Evolutionary conservation across 1,140 invertebrate genomes (phyloP).

Genomic region (Atta colombica): DNA sequence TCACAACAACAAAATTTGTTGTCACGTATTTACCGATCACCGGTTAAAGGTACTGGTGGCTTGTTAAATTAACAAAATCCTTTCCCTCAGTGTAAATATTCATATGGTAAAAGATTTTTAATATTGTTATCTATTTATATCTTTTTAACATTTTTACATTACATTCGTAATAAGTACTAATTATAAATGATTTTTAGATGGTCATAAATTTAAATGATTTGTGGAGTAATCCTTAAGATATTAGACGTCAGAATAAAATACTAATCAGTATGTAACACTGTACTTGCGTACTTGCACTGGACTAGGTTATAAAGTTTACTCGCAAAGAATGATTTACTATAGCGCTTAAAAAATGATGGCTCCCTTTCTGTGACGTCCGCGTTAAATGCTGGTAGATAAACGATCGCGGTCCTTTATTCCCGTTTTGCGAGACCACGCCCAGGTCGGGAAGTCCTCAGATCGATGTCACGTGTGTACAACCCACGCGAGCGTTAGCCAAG

Average conservation of each 20-base stretch:
- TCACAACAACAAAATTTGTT: too few species aligned
- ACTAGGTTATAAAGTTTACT: conserved; percentile 1
- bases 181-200: not conserved
- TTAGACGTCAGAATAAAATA: not conserved
- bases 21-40: too few species aligned
- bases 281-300: not conserved
- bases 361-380: conserved; percentile 18
- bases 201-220: not conserved
- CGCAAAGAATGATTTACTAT: conserved; percentile 49
- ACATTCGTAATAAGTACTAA: not conserved
- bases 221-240: not conserved
- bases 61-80: too few species aligned
- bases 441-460: conserved; percentile 72
- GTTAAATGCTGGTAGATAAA: conserved; percentile 47
- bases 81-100: not conserved
- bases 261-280: conserved; percentile 13
- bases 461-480: conserved; percentile 69
- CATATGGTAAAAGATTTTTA: too few species aligned
- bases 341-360: conserved; percentile 44
- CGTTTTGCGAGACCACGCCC: conserved; percentile 69
- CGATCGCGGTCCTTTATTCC: conserved; percentile 64
- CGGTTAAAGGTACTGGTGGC: too few species aligned
- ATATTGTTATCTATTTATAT: too few species aligned
- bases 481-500: conserved; percentile 14
- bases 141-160: too few species aligned